Base-by-base conservation (phyloP, 92 coral and sea anemone species). In the Epizoanthus scotinus region DNA sequence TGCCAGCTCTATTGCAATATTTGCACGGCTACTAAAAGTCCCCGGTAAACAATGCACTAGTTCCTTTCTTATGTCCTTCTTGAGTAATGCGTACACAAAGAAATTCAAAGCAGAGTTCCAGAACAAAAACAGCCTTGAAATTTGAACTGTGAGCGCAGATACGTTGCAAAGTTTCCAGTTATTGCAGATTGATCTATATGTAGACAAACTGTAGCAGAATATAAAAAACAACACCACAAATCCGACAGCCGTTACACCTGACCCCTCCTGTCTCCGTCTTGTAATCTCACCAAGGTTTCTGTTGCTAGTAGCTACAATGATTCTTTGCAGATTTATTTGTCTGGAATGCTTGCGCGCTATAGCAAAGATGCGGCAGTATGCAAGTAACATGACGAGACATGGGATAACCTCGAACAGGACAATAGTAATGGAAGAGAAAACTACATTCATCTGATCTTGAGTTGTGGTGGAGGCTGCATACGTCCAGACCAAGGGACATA, bases 31-130 rank as follows among this genome's bases (percentile, higher is more conserved):
- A 55, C 22, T 54, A n/a, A 63, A 34, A 3, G 49, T 19, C 64
- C 79, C 34, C 19, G 64, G 66, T 8, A 73, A 5, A 24, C 68
- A 58, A 17, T 21, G 3, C 8, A 59, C 15, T 8, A 86, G 82
- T 52, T 87, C 94, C 13, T 75, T 71, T 31, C 91, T 78, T 67
- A 90, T 73, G 63, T 90, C 94, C 40, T 12, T 63, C 49, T 94
- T 94, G 10, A 91, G 89, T 22, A 91, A 62, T 2, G 95, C 92
- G 78, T 94, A 94, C 8, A 91, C 92, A 22, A 84, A 70, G 29
- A 90, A 90, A 67, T 91, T 94, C 20, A 94, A 64, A 10, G 93
- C 89, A 8, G 93, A 89, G 73, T 91, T 91, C 34, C 87, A 77
- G 75, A 89, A 88, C 6, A 91, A 63, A 67, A 91, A 47, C 3